Percentiles rank a stretch among this genome's conserved stretches.
These are phyloP conservation scores for Todiramphus chloris DNA, from an alignment of 2,113 vertebrate species.

Conservation along the genomic window DNA sequence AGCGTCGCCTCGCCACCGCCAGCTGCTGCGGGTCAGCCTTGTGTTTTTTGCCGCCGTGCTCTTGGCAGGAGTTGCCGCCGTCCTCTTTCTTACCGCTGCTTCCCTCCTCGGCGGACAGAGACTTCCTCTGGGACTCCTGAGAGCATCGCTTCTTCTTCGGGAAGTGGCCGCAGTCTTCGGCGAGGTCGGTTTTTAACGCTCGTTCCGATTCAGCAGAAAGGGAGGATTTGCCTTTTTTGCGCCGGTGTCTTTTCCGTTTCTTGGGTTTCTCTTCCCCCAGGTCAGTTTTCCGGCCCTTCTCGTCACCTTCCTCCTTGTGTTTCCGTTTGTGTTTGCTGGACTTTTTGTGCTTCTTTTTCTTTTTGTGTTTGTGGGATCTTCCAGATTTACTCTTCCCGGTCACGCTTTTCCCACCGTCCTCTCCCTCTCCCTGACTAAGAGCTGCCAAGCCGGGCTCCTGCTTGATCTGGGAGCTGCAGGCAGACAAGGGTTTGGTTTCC, in stretches of 20 bases:
- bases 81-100: constrained; percentile 78
- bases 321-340: constrained; percentile 83
- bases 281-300: constrained; percentile 74
- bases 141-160: constrained; percentile 79
- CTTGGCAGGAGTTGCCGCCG: constrained; percentile 45
- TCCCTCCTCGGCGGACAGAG: constrained; percentile 80
- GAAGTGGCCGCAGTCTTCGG: constrained; percentile 71
- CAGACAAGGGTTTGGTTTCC: constrained; percentile 34
- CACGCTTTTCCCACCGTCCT: constrained; percentile 66
- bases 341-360: constrained; percentile 97
- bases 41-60: constrained; percentile 68
- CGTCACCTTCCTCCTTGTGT: constrained; percentile 81
- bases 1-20: constrained; percentile 59
- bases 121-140: constrained; percentile 80
- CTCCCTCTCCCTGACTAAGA: constrained; percentile 39
- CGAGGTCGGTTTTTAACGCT: constrained; percentile 44
- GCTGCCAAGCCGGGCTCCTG: constrained; percentile 20
- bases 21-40: constrained; percentile 50
- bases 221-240: constrained; percentile 81
- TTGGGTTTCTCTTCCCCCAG: constrained; percentile 86
- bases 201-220: constrained; percentile 46
- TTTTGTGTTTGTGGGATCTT: constrained; percentile 93
- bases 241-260: constrained; percentile 92
- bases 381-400: constrained; percentile 71
- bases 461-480: constrained; percentile 46